phyloP scores from a whole-genome alignment of 2,888 invertebrate species.

The Leuctra nigra region DNA sequence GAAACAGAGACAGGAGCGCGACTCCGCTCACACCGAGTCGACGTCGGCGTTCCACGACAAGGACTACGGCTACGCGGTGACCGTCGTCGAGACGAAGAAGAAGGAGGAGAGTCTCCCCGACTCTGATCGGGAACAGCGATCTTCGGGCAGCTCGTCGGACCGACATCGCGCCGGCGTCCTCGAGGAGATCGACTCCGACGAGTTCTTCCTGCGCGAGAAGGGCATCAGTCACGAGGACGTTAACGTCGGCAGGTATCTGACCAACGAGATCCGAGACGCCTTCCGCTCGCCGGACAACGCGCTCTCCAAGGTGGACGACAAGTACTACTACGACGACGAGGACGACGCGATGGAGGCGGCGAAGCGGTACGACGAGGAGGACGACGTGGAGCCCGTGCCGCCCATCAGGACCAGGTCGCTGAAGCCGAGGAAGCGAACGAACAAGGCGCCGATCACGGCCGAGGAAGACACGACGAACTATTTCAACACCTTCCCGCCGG shows the following conservation, averaged over 20 bases:
- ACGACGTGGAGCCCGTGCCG: conserved; percentile 26
- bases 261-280: conserved; percentile 72
- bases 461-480: conserved; percentile 17
- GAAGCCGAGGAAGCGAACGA: conserved; percentile 23
- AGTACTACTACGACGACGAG: conserved; percentile 32
- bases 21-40: conserved; percentile 24
- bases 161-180: conserved; percentile 56
- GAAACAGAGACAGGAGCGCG: conserved; percentile 13
- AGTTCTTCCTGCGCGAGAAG: conserved; percentile 76
- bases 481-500: conserved; percentile 27
- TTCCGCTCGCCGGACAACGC: conserved; percentile 60
- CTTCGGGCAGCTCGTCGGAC: conserved; percentile 53
- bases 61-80: conserved; percentile 26
- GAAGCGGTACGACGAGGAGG: conserved; percentile 25
- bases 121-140: conserved; percentile 48
- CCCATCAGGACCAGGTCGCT: conserved; percentile 28
- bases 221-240: conserved; percentile 79
- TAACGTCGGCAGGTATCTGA: conserved; percentile 68
- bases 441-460: conserved; percentile 20
- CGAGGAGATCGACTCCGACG: conserved; percentile 81
- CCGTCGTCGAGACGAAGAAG: conserved; percentile 9
- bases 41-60: conserved; percentile 27
- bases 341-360: conserved; percentile 26
- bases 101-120: conserved; percentile 23
- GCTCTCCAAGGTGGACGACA: conserved; percentile 53